Conservation (phyloP, 2,888 invertebrate genomes). For the Sphaerophoria taeniata region DNA sequence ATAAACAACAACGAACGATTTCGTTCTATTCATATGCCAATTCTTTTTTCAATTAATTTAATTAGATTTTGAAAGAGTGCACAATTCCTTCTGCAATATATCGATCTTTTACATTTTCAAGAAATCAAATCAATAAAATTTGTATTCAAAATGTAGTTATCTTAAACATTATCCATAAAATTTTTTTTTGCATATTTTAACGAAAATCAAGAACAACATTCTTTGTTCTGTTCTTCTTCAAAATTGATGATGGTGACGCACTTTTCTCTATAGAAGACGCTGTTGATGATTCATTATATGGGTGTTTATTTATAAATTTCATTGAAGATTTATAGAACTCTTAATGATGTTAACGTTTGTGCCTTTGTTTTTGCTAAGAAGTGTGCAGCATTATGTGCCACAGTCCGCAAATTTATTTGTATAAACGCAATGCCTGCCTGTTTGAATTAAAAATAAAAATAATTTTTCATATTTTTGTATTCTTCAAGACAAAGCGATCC, state of each 20-base stretch:
- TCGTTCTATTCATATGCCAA: no score
- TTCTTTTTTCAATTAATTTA: no score
- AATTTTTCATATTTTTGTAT: conserved; percentile 31
- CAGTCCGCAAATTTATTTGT: conserved; percentile 27
- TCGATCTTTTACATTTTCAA: no score
- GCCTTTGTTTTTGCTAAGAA: conserved; percentile 58
- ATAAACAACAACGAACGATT: no score
- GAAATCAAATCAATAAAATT: no score
- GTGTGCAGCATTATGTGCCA: conserved; percentile 42
- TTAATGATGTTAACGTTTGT: conserved; percentile 14
- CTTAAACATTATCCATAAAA: no score
- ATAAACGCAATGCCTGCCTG: background rate
- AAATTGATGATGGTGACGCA: conserved; percentile 62
- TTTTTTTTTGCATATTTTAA: no score
- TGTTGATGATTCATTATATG: conserved; percentile 57
- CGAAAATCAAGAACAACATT: conserved; percentile 21
- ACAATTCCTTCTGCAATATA: no score
- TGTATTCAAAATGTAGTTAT: no score
- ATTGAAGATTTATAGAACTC: conserved; percentile 62
- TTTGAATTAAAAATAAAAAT: conserved; percentile 5
- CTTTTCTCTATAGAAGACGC: conserved; percentile 23
- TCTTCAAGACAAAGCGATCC: conserved; percentile 26
- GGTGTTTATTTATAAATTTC: conserved; percentile 69
- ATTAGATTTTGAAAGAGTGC: no score
- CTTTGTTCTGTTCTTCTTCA: conserved; percentile 53